Conservation (phyloP, 2,113 vertebrate genomes). For the Ciconia maguari region DNA sequence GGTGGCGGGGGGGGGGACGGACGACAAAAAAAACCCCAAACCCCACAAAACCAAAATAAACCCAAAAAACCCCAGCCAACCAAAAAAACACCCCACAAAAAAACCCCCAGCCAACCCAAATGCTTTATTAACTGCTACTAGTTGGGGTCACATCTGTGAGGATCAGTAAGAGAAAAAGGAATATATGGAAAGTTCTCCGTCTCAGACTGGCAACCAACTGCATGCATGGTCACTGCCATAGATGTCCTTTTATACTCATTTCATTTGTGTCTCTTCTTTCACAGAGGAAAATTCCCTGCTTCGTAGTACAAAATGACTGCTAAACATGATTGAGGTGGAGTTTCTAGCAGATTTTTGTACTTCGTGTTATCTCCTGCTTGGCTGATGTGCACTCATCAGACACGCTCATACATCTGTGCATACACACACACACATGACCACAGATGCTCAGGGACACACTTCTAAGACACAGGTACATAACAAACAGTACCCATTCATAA, state of each 20-base stretch:
- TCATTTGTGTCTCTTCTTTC: neutral
- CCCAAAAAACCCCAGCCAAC: too few relatives aligned
- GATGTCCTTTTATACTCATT: neutral
- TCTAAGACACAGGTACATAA: neutral
- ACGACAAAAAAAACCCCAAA: neutral
- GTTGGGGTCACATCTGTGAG: neutral
- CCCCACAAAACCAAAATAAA: too few relatives aligned
- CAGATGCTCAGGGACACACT: neutral
- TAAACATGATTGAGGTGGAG: neutral
- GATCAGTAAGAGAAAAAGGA: neutral
- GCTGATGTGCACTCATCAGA: neutral
- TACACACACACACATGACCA: neutral
- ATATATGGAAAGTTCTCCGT: neutral
- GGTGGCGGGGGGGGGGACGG: too few relatives aligned
- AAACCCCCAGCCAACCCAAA: neutral
- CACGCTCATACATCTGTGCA: neutral
- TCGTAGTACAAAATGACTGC: neutral
- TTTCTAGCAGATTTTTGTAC: neutral
- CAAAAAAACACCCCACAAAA: neutral
- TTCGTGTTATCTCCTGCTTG: neutral
- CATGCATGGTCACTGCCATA: neutral
- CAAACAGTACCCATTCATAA: neutral
- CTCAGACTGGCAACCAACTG: neutral
- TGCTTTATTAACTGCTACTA: neutral
- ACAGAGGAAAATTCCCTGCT: neutral